Conservation (phyloP, 2,797 vertebrate species). For the Peromyscus aztecus region DNA sequence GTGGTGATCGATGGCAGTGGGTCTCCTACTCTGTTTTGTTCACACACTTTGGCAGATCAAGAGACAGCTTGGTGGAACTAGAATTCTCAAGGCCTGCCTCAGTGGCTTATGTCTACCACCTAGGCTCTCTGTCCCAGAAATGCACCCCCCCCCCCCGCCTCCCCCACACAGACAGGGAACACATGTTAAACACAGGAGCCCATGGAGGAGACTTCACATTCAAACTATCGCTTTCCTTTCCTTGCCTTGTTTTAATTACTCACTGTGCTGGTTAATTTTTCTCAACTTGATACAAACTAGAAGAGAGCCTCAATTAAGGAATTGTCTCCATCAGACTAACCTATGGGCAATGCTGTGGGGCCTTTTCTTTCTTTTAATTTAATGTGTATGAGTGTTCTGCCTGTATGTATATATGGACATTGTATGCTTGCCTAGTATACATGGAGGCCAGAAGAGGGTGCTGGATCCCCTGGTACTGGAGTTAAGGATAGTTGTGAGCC, state of each 20-base stretch:
- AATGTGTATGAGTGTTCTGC: not conserved
- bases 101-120: not conserved
- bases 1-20: not conserved
- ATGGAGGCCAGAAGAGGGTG: not conserved
- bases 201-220: not conserved
- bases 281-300: not conserved
- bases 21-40: not conserved
- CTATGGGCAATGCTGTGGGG: not conserved
- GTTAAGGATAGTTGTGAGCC: not conserved
- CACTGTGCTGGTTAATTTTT: not conserved
- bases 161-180: not conserved
- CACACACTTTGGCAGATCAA: not conserved
- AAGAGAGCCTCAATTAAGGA: too few relatives aligned
- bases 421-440: not conserved
- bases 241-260: conserved; percentile 77
- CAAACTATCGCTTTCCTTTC: not conserved
- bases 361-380: not conserved
- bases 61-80: not conserved
- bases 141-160: too few relatives aligned
- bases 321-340: not conserved
- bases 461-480: not conserved
- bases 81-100: not conserved
- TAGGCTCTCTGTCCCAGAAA: not conserved
- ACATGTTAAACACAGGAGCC: not conserved
- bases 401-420: too few relatives aligned